Evolutionary conservation across 2,888 invertebrate species (phyloP).

Genomic region (Leptinotarsa rubiginosa): DNA sequence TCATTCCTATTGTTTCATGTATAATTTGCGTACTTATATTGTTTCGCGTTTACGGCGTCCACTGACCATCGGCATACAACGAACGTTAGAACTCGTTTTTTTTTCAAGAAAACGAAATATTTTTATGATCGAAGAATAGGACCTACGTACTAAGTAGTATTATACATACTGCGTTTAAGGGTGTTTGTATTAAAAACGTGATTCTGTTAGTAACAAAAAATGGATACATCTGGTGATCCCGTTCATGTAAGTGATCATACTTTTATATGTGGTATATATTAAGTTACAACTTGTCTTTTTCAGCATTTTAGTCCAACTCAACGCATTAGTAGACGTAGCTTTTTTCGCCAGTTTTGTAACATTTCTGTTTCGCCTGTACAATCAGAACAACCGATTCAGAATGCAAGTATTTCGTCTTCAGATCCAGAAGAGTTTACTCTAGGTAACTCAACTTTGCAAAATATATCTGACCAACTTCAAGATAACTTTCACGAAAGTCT

Average conservation of each 20-base stretch:
- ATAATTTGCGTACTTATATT: constrained; percentile 7
- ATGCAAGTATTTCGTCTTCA: no score
- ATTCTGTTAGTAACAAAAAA: constrained; percentile 9
- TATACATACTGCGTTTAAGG: constrained; percentile 1
- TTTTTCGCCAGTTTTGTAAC: not conserved
- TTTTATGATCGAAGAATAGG: not conserved
- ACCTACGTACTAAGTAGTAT: not conserved
- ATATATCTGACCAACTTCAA: not conserved
- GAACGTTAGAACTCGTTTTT: not conserved
- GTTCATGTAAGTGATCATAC: not conserved
- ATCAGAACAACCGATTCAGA: no score
- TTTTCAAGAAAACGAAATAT: constrained; percentile 2
- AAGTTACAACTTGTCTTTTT: constrained; percentile 10
- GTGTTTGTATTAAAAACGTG: constrained; percentile 4
- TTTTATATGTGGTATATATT: constrained; percentile 14
- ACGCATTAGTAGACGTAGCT: constrained; percentile 21
- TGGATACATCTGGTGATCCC: not conserved
- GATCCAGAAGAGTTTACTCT: no score
- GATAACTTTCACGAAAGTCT: constrained; percentile 17
- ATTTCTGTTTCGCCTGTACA: no score
- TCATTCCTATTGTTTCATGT: constrained; percentile 9
- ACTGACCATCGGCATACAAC: not conserved
- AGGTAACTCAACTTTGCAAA: no score
- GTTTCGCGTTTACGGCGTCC: constrained; percentile 11
- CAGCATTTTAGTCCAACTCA: constrained; percentile 18